Base-by-base conservation (phyloP, 1,140 invertebrate genomes). In the Plodia interpunctella region DNA sequence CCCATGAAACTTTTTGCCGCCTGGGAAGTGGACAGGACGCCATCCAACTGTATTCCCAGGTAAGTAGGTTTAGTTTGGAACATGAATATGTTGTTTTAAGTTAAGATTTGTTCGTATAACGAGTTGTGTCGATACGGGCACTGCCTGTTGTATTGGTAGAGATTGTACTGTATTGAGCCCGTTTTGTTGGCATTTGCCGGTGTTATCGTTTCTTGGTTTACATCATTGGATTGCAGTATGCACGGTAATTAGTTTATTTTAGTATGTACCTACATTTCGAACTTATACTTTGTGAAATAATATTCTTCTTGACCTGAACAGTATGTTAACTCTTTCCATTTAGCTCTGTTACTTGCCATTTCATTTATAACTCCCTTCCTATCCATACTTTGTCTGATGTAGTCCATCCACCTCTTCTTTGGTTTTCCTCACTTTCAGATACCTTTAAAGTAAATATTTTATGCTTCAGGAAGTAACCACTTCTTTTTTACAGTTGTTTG, bases 1-100 rank as follows among this genome's bases (percentile, higher is more conserved):
- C 96, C 97, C 73, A 98, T 98, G 97, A 98, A 97, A 91, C 93
- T 99, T 67, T 99, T 98, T 91, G 97, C 97, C 62, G 97, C 97
- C 70, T 98, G 97, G 97, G 97, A 98, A 93, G 96, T 98, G 60
- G 98, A 99, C 91, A 94, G 98, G 83, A 98, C 97, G 61, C 96
- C 97, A 52, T 94, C 97, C 62, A 98, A 97, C 90, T 98, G 97
- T 90, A 98, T 98, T 90, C 97, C 97, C 84, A 97, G 97, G 97
- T 98, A 93, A 60, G 62, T 67, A 50, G 62, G 56, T 49, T 11
- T 44, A 44, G 15, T 15, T 44, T 44, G 15, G 38, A 5, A 44
- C n/a, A 15, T 15, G 10, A n/a, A 44, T 44, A 15, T 2, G 2
- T 44, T 15, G 38, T 44, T 44, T 44, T 44, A 44, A 44, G 38